Evolutionary conservation across 2,113 vertebrate species (phyloP).

Genomic region (Heterochromis multidens): DNA sequence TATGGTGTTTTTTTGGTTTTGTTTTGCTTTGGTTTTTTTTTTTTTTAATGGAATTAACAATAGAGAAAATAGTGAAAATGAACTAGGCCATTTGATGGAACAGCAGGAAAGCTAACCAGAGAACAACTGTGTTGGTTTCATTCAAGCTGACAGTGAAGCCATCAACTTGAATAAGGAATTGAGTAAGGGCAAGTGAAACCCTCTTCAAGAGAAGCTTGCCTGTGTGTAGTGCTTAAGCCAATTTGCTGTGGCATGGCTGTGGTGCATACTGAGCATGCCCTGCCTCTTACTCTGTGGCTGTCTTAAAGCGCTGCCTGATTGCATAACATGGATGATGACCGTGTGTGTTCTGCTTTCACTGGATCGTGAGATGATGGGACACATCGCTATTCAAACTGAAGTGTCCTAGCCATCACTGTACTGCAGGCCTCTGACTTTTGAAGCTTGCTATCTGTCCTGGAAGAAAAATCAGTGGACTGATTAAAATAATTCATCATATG

Average conservation of each 20-base stretch:
- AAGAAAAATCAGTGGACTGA: not conserved
- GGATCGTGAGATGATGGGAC: slow-evolving; percentile 56
- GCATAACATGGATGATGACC: slow-evolving; percentile 67
- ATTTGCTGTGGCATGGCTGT: slow-evolving; percentile 69
- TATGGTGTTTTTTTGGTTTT: not conserved
- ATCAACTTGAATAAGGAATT: slow-evolving; percentile 52
- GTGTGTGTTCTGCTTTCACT: slow-evolving; percentile 64
- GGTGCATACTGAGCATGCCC: slow-evolving; percentile 69
- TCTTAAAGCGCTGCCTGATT: slow-evolving; percentile 71
- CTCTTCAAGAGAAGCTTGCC: slow-evolving; percentile 62
- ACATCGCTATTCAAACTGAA: slow-evolving; percentile 51
- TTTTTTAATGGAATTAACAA: not conserved
- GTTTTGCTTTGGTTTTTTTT: accelerated
- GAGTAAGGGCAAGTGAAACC: slow-evolving; percentile 62
- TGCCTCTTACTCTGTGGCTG: slow-evolving; percentile 56
- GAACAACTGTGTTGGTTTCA: slow-evolving; percentile 40
- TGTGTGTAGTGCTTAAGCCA: slow-evolving; percentile 68
- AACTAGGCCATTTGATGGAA: not conserved
- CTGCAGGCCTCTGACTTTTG: slow-evolving; percentile 34
- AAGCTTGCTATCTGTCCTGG: slow-evolving; percentile 25
- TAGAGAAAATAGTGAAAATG: not conserved
- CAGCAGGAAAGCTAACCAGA: not conserved
- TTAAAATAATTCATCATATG: not conserved
- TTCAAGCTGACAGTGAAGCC: slow-evolving; percentile 51
- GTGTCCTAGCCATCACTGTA: slow-evolving; percentile 7